Conservation (phyloP, 2,797 vertebrate species). For the Podargus strigoides region DNA sequence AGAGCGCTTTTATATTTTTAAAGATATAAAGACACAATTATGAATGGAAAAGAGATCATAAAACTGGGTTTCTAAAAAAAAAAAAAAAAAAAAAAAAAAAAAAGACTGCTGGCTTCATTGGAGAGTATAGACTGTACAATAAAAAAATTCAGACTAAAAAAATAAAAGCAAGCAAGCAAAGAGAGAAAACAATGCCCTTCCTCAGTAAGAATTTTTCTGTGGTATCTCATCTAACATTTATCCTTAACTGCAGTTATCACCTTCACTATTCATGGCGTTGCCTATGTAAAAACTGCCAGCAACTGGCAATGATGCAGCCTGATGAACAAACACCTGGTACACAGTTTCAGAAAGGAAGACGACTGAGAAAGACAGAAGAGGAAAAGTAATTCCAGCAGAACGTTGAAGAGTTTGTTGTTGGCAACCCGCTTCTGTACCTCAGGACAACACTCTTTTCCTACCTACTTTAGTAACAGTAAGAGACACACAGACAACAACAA, state of each 20-base stretch:
- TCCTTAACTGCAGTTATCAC: neutral
- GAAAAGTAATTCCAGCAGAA: neutral
- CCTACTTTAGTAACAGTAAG: neutral
- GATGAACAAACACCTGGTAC: neutral
- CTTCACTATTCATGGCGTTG: neutral
- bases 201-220: neutral
- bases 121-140: neutral
- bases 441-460: neutral
- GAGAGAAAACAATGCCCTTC: neutral
- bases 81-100: neutral
- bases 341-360: neutral
- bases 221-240: neutral
- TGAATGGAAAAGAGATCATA: neutral
- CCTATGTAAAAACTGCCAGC: neutral
- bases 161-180: no score
- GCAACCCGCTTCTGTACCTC: neutral
- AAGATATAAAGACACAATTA: neutral
- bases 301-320: neutral
- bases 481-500: rapidly evolving
- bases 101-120: neutral
- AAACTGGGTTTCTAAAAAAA: neutral
- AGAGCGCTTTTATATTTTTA: neutral
- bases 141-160: neutral
- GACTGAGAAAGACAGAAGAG: neutral
- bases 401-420: neutral